Percentiles rank a stretch among this genome's conserved stretches.
phyloP scores from a whole-genome alignment of 92 coral and sea anemone species.

The Palythoa grandiflora region DNA sequence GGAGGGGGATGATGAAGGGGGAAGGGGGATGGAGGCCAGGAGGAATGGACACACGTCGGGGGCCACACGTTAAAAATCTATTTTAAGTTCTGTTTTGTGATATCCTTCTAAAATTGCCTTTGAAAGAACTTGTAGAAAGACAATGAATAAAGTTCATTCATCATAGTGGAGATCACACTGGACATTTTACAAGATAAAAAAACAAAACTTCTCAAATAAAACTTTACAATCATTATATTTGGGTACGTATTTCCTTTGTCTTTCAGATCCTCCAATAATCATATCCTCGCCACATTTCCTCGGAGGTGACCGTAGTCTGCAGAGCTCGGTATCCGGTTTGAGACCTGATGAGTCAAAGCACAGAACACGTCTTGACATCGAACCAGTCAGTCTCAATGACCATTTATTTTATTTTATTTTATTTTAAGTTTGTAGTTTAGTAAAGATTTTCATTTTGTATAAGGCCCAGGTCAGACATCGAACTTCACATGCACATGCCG shows the following conservation, averaged over 20 bases:
- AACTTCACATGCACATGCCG: too few species aligned
- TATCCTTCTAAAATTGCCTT: too few species aligned
- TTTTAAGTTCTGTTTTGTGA: too few species aligned
- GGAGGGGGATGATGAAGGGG: too few species aligned
- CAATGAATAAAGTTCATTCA: too few species aligned
- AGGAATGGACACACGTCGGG: too few species aligned
- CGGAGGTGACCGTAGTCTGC: conserved; percentile 37
- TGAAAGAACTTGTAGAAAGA: too few species aligned
- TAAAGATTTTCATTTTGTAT: neutral
- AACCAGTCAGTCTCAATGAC: conserved; percentile 45
- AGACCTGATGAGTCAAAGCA: conserved; percentile 39
- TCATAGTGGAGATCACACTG: too few species aligned
- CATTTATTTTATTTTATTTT: neutral
- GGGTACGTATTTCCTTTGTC: neutral
- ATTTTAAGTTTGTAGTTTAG: neutral
- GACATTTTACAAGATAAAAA: neutral
- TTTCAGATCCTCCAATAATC: conserved; percentile 61
- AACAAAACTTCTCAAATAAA: neutral
- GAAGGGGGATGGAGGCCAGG: too few species aligned
- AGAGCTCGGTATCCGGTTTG: conserved; percentile 26
- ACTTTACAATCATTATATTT: neutral
- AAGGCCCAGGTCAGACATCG: too few species aligned
- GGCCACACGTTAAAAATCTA: too few species aligned
- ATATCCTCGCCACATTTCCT: conserved; percentile 61
- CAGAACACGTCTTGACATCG: conserved; percentile 57